These are phyloP conservation scores for Pangasius macronema DNA, from an alignment of 2,797 vertebrate genomes.

Conservation along the genomic window DNA sequence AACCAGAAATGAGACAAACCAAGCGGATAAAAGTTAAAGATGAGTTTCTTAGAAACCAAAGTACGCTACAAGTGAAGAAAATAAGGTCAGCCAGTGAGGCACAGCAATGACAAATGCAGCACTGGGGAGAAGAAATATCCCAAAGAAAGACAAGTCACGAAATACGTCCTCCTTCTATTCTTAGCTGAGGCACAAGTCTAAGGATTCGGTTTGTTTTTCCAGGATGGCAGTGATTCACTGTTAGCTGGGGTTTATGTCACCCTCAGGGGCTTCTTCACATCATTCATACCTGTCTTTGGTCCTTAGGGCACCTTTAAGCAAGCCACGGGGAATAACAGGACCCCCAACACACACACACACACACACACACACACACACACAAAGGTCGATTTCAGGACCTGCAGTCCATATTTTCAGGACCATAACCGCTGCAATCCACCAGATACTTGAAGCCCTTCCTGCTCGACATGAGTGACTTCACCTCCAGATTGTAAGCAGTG, in stretches of 20 bases:
- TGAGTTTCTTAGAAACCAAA: neutral
- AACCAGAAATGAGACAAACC: neutral
- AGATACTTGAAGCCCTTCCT: neutral
- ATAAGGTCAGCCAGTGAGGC: neutral
- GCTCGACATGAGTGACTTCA: neutral
- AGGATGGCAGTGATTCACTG: neutral
- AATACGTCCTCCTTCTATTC: neutral
- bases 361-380: neutral
- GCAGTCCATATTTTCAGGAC: neutral
- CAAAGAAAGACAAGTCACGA: neutral
- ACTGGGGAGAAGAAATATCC: neutral
- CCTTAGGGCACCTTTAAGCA: neutral
- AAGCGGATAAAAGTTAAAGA: neutral
- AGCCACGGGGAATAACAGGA: neutral
- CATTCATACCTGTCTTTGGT: neutral
- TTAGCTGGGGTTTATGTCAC: neutral
- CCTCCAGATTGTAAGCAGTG: neutral
- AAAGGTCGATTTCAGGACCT: neutral
- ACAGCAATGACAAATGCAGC: neutral
- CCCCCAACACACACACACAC: neutral
- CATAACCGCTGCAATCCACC: neutral
- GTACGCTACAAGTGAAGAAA: neutral
- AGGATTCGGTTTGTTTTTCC: conserved; percentile 1
- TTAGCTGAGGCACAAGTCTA: neutral
- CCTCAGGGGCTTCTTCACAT: neutral